Percentiles rank a stretch among this genome's conserved stretches.
Evolutionary conservation across 2,113 vertebrate species (phyloP).

Genomic region (Apodemus sylvaticus): DNA sequence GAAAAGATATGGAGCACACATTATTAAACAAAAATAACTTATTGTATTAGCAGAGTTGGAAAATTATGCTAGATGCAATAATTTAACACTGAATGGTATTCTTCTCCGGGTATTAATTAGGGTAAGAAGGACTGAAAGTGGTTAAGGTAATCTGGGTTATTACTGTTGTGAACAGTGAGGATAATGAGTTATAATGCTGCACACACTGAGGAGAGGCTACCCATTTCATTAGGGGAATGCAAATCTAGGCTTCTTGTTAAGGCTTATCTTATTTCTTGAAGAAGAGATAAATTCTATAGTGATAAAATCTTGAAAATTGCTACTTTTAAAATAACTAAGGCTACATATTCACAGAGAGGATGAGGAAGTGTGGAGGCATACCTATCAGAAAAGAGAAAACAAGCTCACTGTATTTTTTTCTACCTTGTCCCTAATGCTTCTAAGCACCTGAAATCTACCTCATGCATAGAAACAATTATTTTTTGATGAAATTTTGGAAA

Average conservation of each 20-base stretch:
- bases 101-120: not conserved
- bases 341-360: not conserved
- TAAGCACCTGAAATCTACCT: not conserved
- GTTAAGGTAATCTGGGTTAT: not conserved
- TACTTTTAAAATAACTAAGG: not conserved
- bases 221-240: not conserved
- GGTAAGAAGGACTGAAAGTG: not conserved
- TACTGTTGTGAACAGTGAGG: not conserved
- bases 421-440: not conserved
- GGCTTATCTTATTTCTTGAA: not conserved
- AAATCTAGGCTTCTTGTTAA: not conserved
- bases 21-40: not conserved
- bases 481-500: constrained; percentile 15
- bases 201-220: not conserved
- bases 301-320: not conserved
- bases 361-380: not conserved
- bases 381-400: not conserved
- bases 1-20: not conserved
- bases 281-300: not conserved
- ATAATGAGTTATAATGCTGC: not conserved
- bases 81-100: not conserved
- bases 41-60: not conserved
- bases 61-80: not conserved
- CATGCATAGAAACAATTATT: not conserved
- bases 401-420: not conserved